Evolutionary conservation across 2,797 vertebrate species (phyloP), one percentile per base, ranked within the genome.

Genomic region (Cuniculus paca): DNA sequence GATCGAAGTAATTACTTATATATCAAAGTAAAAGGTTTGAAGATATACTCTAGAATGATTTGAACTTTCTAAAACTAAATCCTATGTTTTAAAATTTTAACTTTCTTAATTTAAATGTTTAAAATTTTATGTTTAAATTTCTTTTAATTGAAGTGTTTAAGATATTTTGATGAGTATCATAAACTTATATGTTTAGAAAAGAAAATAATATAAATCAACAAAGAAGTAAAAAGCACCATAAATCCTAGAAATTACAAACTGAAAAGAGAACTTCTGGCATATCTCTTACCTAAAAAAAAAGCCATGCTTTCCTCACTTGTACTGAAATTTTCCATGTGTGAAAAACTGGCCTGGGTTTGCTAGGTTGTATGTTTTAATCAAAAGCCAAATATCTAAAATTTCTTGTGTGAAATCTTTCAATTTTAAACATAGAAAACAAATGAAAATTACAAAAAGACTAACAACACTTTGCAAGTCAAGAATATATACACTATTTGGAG

Each of bases 371-470:
- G 13, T 34, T 26, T 89, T 56, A 90, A 63, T 56, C 5, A 86
- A 90, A 84, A 85, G 31, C 20, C n/a, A 95, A 61, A 79, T 91
- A 48, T 36, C 26, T 22, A 54, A 78, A 68, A 68, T 48, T 63
- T 87, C 94, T 26, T 16, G 4, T 6, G 19, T 87, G 19, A 95
- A 91, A 91, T 60, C 81, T 75, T 63, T 6, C 0, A 84, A 28
- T 80, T 87, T 96, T 78, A 86, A 88, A 58, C 14, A 70, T 17
- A 79, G 31, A 54, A 75, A 85, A 16, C 12, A 88, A 91, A 83
- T 68, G 42, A 80, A 95, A 87, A 77, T 83, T 72, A 6, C 83
- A 75, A 39, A 80, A 34, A 93, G 13, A 28, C 60, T 28, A 88
- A 16, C 3, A 77, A 70, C 16, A 60, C 3, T 70, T 72, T 85